Percentiles rank a stretch among this genome's conserved stretches.
Evolutionary conservation across 2,797 vertebrate genomes (phyloP).

Genomic region (Erpetoichthys calabaricus): DNA sequence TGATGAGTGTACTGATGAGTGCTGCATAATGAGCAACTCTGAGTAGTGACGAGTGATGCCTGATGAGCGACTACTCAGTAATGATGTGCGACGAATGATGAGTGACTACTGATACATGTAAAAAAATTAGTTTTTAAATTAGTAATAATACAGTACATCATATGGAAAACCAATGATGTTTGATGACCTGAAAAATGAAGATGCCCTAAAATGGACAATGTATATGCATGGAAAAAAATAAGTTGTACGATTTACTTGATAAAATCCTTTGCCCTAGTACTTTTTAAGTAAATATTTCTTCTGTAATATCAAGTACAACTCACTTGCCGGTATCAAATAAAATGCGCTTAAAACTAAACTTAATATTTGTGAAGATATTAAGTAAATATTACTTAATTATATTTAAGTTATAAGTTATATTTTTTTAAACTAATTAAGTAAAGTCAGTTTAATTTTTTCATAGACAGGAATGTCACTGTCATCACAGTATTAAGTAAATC

Average conservation of each 20-base stretch:
- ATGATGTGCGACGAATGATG: too few relatives aligned
- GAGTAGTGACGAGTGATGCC: too few relatives aligned
- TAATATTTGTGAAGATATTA: constrained; percentile 12
- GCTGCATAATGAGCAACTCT: too few relatives aligned
- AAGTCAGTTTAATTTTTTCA: constrained; percentile 7
- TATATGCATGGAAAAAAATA: not conserved
- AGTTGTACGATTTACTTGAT: constrained; percentile 5
- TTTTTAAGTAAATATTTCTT: constrained; percentile 9
- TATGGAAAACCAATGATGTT: too few relatives aligned
- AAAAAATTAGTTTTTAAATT: too few relatives aligned
- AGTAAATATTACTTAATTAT: constrained; percentile 11
- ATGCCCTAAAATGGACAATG: too few relatives aligned
- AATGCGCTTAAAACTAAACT: constrained; percentile 12
- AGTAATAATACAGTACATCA: too few relatives aligned
- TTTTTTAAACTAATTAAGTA: constrained; percentile 12
- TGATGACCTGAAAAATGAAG: too few relatives aligned
- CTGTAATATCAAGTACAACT: constrained; percentile 16
- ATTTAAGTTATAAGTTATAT: constrained; percentile 3
- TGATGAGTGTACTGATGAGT: too few relatives aligned
- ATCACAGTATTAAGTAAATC: constrained; percentile 13
- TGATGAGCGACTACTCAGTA: too few relatives aligned
- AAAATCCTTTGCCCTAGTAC: constrained; percentile 3
- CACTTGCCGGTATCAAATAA: constrained; percentile 16
- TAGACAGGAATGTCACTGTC: constrained; percentile 1
- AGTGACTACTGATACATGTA: too few relatives aligned